phyloP scores from a whole-genome alignment of 2,888 invertebrate species.

The Neoascia interrupta region DNA sequence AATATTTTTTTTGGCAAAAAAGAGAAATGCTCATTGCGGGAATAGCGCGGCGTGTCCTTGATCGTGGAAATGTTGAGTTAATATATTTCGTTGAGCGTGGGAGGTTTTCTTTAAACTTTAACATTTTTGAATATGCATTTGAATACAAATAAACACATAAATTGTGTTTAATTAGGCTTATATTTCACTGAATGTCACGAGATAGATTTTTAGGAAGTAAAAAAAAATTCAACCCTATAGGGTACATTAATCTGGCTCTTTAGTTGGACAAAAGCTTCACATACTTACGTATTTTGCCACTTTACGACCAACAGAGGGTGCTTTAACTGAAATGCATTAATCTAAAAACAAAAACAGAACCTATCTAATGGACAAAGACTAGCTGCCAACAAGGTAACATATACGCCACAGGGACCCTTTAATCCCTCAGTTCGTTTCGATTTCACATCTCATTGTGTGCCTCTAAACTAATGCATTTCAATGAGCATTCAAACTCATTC shows the following conservation, averaged over 20 bases:
- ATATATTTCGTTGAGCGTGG: too few species aligned
- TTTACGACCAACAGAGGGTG: too few species aligned
- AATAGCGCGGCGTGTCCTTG: too few species aligned
- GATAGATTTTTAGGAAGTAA: too few species aligned
- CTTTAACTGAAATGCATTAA: not conserved
- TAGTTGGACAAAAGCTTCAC: too few species aligned
- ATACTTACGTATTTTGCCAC: too few species aligned
- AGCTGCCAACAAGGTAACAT: not conserved
- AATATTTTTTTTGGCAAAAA: not conserved
- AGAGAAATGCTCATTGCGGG: too few species aligned
- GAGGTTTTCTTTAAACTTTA: too few species aligned
- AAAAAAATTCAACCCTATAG: too few species aligned
- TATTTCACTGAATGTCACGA: not conserved
- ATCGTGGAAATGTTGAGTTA: too few species aligned
- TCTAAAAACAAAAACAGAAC: not conserved
- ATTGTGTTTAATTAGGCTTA: slow-evolving; percentile 6
- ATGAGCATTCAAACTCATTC: not conserved
- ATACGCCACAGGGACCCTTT: not conserved
- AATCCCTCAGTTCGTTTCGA: not conserved
- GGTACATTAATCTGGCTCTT: too few species aligned
- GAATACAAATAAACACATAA: slow-evolving; percentile 9
- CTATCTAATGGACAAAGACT: not conserved
- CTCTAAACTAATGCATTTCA: slow-evolving; percentile 30
- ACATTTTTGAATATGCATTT: too few species aligned
- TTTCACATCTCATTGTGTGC: not conserved